These are phyloP conservation scores for Acanthopagrus latus DNA, from an alignment of 2,797 vertebrate species.

Conservation along the genomic window DNA sequence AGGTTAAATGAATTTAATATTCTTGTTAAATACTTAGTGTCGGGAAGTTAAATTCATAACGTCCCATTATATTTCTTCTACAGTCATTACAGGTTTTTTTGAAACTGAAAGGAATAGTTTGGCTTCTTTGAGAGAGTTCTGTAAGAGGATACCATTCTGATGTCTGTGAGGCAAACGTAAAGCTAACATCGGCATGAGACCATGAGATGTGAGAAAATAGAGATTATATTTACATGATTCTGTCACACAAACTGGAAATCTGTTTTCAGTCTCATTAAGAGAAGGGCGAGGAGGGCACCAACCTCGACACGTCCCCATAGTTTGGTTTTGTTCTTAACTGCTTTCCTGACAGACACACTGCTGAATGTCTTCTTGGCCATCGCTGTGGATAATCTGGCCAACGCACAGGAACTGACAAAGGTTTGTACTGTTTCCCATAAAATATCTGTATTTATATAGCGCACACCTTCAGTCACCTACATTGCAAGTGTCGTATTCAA, in stretches of 20 bases:
- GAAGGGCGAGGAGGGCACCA: neutral
- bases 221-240: neutral
- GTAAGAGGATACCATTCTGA: too few relatives aligned
- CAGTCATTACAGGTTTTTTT: too few relatives aligned
- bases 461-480: constrained; percentile 1
- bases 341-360: constrained; percentile 90
- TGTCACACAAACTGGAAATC: neutral
- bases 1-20: too few relatives aligned
- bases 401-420: constrained; percentile 98
- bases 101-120: too few relatives aligned
- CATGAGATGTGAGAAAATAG: too few relatives aligned
- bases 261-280: neutral
- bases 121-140: too few relatives aligned
- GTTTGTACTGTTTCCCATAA: constrained; percentile 71
- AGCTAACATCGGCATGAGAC: too few relatives aligned
- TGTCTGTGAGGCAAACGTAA: too few relatives aligned
- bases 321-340: constrained; percentile 69
- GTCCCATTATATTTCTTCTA: too few relatives aligned
- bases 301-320: neutral
- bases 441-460: neutral
- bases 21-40: too few relatives aligned
- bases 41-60: too few relatives aligned
- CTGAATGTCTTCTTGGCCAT: constrained; percentile 99
- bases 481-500: neutral
- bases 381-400: constrained; percentile 98